A percentile compares a stretch with the other conserved stretches of the same genome.
phyloP scores from a whole-genome alignment of 2,888 invertebrate genomes.

The Trachelus stipa region DNA sequence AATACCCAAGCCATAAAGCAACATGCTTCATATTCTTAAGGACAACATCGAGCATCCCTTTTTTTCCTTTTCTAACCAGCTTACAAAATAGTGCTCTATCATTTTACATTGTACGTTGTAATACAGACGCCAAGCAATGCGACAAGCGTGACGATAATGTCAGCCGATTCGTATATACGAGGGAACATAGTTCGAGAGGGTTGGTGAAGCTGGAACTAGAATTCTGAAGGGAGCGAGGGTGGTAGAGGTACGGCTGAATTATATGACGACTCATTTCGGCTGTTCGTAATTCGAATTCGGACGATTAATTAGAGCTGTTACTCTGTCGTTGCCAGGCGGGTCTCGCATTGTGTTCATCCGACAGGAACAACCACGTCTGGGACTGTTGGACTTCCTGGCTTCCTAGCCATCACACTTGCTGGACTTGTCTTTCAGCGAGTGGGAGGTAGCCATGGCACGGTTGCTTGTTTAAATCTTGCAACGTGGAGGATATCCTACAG shows the following conservation, averaged over 20 bases:
- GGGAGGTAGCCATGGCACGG: neutral
- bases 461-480: neutral
- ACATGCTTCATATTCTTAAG: neutral
- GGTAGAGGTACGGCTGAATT: slow-evolving; percentile 38
- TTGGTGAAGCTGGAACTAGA: neutral
- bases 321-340: slow-evolving; percentile 53
- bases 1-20: neutral
- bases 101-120: neutral
- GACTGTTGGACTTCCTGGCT: neutral
- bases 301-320: slow-evolving; percentile 57
- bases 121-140: neutral
- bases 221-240: neutral
- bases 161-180: neutral
- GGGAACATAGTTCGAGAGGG: neutral
- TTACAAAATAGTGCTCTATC: neutral
- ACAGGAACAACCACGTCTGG: slow-evolving; percentile 42
- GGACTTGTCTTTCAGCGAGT: slow-evolving; percentile 2
- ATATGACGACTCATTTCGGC: slow-evolving; percentile 54
- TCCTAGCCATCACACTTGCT: neutral
- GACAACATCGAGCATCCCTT: neutral
- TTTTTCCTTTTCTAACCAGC: neutral
- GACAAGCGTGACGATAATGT: neutral
- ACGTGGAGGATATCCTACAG: neutral
- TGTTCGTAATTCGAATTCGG: slow-evolving; percentile 55
- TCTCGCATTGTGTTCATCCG: slow-evolving; percentile 45